These are phyloP conservation scores for Philaethria dido DNA, from an alignment of 2,888 invertebrate genomes.

Conservation along the genomic window DNA sequence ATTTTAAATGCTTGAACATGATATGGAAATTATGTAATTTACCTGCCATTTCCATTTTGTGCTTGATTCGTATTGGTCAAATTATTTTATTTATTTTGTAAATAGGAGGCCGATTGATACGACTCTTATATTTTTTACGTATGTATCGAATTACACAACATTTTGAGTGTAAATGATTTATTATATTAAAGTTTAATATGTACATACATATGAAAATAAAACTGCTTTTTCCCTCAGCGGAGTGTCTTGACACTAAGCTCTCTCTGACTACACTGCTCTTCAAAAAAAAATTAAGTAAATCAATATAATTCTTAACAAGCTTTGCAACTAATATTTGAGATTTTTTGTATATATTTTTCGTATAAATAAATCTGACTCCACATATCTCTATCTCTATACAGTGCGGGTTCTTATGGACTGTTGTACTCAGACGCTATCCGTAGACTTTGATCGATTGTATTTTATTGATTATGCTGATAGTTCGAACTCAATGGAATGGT, in stretches of 20 bases:
- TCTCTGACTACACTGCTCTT: too few relatives aligned
- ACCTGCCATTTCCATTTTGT: slow-evolving; percentile 3
- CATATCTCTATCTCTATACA: neutral
- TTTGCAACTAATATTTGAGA: too few relatives aligned
- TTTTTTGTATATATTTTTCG: neutral
- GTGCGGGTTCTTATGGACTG: neutral
- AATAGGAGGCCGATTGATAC: neutral
- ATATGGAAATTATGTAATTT: slow-evolving; percentile 13
- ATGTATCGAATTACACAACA: neutral
- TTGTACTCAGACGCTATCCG: neutral
- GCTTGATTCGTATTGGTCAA: neutral
- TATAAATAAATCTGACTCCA: neutral
- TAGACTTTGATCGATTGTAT: slow-evolving; percentile 8
- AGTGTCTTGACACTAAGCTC: too few relatives aligned
- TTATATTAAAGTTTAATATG: too few relatives aligned
- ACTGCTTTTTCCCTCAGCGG: too few relatives aligned
- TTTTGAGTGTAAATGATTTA: neutral
- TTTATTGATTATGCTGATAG: slow-evolving; percentile 6
- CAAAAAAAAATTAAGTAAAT: too few relatives aligned
- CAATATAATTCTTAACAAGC: too few relatives aligned
- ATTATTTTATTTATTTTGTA: neutral
- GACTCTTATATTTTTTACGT: neutral
- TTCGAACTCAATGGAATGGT: slow-evolving; percentile 1
- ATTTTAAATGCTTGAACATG: slow-evolving; percentile 10
- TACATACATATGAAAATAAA: too few relatives aligned